Evolutionary conservation across 2,888 invertebrate genomes (phyloP).

Genomic region (Drosophila tanythrix): DNA sequence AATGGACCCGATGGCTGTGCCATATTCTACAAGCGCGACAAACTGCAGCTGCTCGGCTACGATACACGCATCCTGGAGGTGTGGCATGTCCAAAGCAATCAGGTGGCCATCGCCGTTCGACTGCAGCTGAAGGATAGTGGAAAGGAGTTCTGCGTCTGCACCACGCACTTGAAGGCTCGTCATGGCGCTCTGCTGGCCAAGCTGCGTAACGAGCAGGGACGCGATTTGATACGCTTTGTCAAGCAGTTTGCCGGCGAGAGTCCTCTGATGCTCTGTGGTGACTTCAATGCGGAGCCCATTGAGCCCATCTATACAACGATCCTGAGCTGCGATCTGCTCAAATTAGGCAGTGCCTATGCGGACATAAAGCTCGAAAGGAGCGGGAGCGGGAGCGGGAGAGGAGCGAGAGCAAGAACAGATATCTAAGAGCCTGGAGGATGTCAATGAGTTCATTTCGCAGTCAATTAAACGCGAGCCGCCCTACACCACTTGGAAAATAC

Average conservation of each 20-base stretch:
- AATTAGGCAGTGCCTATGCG: slow-evolving; percentile 86
- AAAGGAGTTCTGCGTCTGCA: slow-evolving; percentile 88
- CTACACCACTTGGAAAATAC: slow-evolving; percentile 91
- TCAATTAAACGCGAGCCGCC: slow-evolving; percentile 87
- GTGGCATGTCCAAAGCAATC: slow-evolving; percentile 91
- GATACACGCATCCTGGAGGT: slow-evolving; percentile 88
- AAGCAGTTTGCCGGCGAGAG: slow-evolving; percentile 85
- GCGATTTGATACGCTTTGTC: slow-evolving; percentile 88
- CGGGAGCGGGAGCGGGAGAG: slow-evolving; percentile 18
- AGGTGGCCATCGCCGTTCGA: slow-evolving; percentile 88
- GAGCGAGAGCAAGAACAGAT: slow-evolving; percentile 17
- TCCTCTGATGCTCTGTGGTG: slow-evolving; percentile 89
- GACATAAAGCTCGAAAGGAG: slow-evolving; percentile 81
- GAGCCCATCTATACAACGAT: slow-evolving; percentile 89
- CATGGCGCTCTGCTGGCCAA: slow-evolving; percentile 88
- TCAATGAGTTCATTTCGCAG: slow-evolving; percentile 67
- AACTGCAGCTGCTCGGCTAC: slow-evolving; percentile 87
- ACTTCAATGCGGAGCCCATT: slow-evolving; percentile 91
- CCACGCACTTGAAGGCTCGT: slow-evolving; percentile 91
- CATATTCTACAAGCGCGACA: slow-evolving; percentile 88
- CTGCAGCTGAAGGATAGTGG: slow-evolving; percentile 86
- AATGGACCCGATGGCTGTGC: slow-evolving; percentile 93
- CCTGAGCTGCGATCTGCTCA: slow-evolving; percentile 84
- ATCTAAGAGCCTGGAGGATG: slow-evolving; percentile 37
- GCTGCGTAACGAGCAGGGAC: slow-evolving; percentile 89